Percentiles rank a stretch among this genome's conserved stretches.
Conservation (phyloP, 2,888 invertebrate genomes). For the Hyposoter dolosus region DNA sequence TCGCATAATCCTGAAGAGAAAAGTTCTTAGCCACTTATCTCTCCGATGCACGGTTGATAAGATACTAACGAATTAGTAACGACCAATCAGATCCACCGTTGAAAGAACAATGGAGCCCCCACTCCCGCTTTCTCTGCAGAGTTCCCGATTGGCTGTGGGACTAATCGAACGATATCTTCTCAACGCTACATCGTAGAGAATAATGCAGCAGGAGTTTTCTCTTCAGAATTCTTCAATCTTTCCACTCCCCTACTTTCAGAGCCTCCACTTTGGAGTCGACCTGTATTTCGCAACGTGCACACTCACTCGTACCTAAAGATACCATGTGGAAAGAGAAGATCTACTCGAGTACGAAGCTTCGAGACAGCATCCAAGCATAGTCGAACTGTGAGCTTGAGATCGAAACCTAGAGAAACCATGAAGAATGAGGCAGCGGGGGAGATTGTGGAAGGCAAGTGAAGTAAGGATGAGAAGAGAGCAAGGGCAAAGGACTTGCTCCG, state of each 20-base stretch:
- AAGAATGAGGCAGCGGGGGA: conserved; percentile 18
- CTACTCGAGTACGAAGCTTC: conserved; percentile 9
- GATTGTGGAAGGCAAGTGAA: conserved; percentile 4
- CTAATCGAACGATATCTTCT: neutral
- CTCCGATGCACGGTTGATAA: neutral
- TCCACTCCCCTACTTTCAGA: neutral
- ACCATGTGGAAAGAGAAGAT: conserved; percentile 2
- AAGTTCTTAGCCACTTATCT: neutral
- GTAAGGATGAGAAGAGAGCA: neutral
- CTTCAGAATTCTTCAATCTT: neutral
- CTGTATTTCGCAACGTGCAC: conserved; percentile 1
- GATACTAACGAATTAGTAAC: neutral
- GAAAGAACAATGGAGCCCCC: neutral
- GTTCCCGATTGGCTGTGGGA: neutral
- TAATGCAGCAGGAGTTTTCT: neutral
- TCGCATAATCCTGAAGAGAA: neutral
- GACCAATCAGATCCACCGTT: neutral
- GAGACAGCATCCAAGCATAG: conserved; percentile 7
- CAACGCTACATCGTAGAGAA: neutral
- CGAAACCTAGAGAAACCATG: conserved; percentile 14
- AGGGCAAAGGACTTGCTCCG: conserved; percentile 43
- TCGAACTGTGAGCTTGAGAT: conserved; percentile 11
- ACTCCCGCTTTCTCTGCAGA: neutral
- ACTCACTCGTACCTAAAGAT: neutral
- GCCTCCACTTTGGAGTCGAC: neutral